Conservation (phyloP, 2,113 vertebrate species). For the Crypturellus undulatus region DNA sequence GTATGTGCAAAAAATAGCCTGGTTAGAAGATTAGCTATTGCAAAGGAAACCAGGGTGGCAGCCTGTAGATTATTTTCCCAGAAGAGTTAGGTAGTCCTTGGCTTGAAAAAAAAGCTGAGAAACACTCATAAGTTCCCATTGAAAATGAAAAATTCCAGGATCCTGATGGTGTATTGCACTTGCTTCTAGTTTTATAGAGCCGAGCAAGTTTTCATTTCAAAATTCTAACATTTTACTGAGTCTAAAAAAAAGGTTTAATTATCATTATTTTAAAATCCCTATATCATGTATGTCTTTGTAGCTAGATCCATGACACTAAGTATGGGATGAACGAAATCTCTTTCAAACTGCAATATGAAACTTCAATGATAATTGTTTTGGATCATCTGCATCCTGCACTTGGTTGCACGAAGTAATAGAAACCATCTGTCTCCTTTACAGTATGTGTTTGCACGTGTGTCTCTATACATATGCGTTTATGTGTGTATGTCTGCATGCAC, state of each 20-base stretch:
- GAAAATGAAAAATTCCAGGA: not conserved
- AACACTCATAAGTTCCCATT: not conserved
- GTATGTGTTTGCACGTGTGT: not conserved
- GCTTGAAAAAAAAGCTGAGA: not conserved
- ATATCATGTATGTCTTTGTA: not conserved
- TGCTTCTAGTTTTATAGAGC: not conserved
- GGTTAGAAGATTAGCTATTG: not conserved
- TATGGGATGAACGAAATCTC: not conserved
- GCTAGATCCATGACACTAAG: not conserved
- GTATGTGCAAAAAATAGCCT: not conserved
- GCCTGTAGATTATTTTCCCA: not conserved
- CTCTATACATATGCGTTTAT: not conserved
- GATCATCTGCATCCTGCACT: conserved; percentile 31
- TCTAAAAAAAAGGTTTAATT: not conserved
- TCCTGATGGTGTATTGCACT: accelerated
- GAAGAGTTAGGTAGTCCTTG: not conserved
- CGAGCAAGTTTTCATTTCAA: not conserved
- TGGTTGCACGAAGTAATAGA: not conserved
- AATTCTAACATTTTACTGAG: not conserved
- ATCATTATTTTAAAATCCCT: not conserved
- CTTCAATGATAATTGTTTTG: not conserved
- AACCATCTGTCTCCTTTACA: not conserved
- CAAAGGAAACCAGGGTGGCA: not conserved
- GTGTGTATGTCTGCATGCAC: not conserved
- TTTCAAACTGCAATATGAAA: not conserved